Percentiles rank a stretch among this genome's conserved stretches.
These are phyloP conservation scores for Poeciliopsis paucimaculata DNA, from an alignment of 2,797 vertebrate genomes.

Conservation along the genomic window DNA sequence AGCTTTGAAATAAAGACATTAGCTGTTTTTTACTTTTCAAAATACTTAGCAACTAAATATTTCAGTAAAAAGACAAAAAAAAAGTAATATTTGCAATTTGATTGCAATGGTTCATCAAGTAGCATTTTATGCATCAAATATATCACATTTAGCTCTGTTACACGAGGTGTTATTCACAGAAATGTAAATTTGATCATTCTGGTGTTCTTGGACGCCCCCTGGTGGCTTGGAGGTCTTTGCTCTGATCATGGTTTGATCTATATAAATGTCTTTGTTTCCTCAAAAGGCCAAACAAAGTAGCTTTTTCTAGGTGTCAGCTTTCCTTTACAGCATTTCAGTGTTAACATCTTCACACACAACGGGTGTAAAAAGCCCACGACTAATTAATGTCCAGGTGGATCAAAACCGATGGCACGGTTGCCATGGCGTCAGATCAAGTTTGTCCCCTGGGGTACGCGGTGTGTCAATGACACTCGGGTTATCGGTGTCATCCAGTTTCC, in stretches of 20 bases:
- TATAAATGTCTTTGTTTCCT: neutral
- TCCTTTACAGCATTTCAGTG: neutral
- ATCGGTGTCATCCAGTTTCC: slow-evolving; percentile 48
- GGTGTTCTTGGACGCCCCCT: neutral
- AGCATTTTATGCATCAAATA: neutral
- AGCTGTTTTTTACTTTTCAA: neutral
- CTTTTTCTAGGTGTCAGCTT: neutral
- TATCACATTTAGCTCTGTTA: neutral
- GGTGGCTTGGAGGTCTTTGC: neutral
- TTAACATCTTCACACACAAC: neutral
- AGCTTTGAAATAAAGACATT: neutral
- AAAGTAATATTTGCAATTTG: neutral
- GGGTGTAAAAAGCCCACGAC: neutral
- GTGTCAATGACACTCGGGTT: slow-evolving; percentile 53
- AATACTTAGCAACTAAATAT: neutral
- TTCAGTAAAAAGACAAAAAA: too few relatives aligned
- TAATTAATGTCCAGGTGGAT: slow-evolving; percentile 25
- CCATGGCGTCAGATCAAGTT: slow-evolving; percentile 42
- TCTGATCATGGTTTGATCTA: neutral
- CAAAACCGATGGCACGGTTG: slow-evolving; percentile 43
- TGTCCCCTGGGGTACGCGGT: slow-evolving; percentile 38
- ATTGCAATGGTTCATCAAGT: neutral
- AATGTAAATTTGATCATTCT: neutral
- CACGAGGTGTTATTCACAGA: neutral
- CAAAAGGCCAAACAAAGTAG: neutral